A percentile compares a stretch with the other conserved stretches of the same genome.
These are phyloP conservation scores for Drosophila kuntzei DNA, from an alignment of 2,888 invertebrate species.

Conservation along the genomic window DNA sequence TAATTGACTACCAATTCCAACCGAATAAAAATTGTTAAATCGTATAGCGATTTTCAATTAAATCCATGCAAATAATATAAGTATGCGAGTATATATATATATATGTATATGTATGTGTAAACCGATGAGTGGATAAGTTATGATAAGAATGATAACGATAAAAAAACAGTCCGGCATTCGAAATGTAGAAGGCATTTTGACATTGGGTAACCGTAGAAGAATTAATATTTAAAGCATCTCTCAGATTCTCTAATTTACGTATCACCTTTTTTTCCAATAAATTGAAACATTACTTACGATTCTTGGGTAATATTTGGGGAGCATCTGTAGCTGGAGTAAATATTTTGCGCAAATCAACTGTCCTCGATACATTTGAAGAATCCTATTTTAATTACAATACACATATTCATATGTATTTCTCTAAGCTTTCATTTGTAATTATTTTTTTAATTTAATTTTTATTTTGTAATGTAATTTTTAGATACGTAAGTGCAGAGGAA, in stretches of 20 bases:
- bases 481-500: neutral
- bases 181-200: conserved; percentile 7
- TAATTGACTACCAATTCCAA: conserved; percentile 32
- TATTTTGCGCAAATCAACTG: conserved; percentile 93
- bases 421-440: conserved; percentile 69
- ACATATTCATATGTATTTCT: conserved; percentile 35
- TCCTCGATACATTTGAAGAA: conserved; percentile 86
- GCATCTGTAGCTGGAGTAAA: conserved; percentile 95
- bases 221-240: neutral
- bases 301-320: conserved; percentile 91
- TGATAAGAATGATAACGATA: neutral
- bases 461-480: neutral
- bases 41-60: neutral
- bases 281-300: conserved; percentile 86
- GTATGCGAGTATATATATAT: neutral
- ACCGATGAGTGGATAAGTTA: neutral
- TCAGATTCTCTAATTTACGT: conserved; percentile 54
- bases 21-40: neutral
- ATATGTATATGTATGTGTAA: neutral
- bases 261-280: conserved; percentile 64
- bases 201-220: conserved; percentile 32
- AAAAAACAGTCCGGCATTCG: neutral
- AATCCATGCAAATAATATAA: conserved; percentile 11
- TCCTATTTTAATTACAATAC: conserved; percentile 65
- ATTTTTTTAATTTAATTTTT: neutral